Conservation (phyloP, 1,140 invertebrate species). For the Diorhabda sublineata region DNA sequence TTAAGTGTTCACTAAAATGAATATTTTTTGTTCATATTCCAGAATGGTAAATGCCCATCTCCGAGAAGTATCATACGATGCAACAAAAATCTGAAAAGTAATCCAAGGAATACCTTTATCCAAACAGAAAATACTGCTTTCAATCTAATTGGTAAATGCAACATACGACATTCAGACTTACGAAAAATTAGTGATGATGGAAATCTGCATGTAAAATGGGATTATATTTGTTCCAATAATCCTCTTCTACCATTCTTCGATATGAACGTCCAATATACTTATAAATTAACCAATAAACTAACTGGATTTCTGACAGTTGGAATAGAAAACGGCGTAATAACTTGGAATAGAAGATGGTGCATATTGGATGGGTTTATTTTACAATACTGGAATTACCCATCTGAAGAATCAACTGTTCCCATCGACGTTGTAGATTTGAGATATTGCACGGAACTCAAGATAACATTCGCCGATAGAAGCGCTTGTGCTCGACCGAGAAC, state of each 20-base stretch:
- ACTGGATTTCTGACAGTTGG: slow-evolving; percentile 48
- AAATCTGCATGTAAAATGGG: slow-evolving; percentile 24
- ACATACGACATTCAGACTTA: slow-evolving; percentile 27
- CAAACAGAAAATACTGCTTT: slow-evolving; percentile 27
- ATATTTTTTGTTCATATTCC: not conserved
- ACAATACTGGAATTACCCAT: slow-evolving; percentile 50
- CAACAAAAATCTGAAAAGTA: slow-evolving; percentile 20
- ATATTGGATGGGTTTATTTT: slow-evolving; percentile 40
- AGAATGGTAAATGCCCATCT: slow-evolving; percentile 34
- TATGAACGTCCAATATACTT: slow-evolving; percentile 34
- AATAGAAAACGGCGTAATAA: slow-evolving; percentile 28
- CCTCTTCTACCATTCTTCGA: slow-evolving; percentile 41
- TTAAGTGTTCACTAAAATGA: too few relatives aligned
- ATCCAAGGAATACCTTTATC: not conserved
- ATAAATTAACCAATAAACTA: slow-evolving; percentile 36
- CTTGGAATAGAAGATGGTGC: slow-evolving; percentile 49
- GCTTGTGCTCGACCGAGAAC: slow-evolving; percentile 47
- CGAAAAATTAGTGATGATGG: slow-evolving; percentile 17
- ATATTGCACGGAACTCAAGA: slow-evolving; percentile 34
- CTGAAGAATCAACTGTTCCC: slow-evolving; percentile 40
- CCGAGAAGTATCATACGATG: slow-evolving; percentile 35
- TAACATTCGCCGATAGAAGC: slow-evolving; percentile 36
- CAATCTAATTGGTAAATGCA: slow-evolving; percentile 26
- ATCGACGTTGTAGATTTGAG: slow-evolving; percentile 43
- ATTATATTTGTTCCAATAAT: slow-evolving; percentile 35